Base-by-base conservation (phyloP, 2,797 vertebrate genomes). In the Numenius phaeopus region DNA sequence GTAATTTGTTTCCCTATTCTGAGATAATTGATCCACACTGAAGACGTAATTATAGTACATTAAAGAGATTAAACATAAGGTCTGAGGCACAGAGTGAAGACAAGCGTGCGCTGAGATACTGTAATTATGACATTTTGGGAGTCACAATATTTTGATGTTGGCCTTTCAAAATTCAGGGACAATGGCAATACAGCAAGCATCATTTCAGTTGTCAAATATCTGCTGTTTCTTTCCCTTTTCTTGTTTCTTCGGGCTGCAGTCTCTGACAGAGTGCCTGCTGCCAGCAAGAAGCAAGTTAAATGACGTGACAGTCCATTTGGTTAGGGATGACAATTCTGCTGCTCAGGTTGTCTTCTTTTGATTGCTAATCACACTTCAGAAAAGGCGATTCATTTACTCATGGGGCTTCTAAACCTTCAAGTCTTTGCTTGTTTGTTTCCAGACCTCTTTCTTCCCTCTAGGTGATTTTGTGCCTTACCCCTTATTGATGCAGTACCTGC, bases 1-100 rank as follows among this genome's bases (percentile, higher is more conserved):
- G 96, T 91, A 98, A 98, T 98, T 98, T 98, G 96, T 98, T 98
- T 98, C 95, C 52, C 57, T 97, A 91, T 97, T 98, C 97, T 98
- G 95, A 96, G 94, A 97, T 98, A 98, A 98, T 95, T 98, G 98
- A 98, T 97, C 97, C 90, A 94, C 54, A 52, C 65, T 92, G 97
- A 98, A 98, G 91, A 97, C 9, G n/a, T 98, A 98, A 98, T 98
- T 98, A 97, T 54, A 93, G 84, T 76, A 96, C 91, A 95, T 97
- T 98, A 97, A 97, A 95, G 89, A 98, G 95, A 98, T 97, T 96
- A 97, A 97, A 97, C 95, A 97, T 92, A 98, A 98, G 97, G 89
- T 95, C 95, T 95, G 96, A 96, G 87, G 78, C 96, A 90, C 59
- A 42, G 85, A 98, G 89, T 59, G 87, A 96, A 95, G 95, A 96